Base-by-base conservation (phyloP, 2,113 vertebrate species). In the Myotis brandtii region DNA sequence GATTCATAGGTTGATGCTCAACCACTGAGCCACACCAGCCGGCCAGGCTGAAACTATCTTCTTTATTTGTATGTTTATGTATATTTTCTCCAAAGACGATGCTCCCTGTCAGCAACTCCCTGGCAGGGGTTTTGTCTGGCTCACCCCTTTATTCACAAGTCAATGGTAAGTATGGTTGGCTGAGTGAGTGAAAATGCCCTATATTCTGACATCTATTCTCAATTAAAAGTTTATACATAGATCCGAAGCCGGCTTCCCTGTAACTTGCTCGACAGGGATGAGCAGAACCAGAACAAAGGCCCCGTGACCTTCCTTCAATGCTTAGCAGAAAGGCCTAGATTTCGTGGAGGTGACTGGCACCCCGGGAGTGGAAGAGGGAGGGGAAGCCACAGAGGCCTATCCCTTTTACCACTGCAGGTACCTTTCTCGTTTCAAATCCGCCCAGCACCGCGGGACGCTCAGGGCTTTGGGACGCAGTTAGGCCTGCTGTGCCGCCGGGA, bases 211-310 rank as follows among this genome's bases (percentile, higher is more conserved):
- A 93, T 30, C 83, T 34, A 5, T 27, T 11, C 34, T 89, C 76
- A 86, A 34, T 91, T 62, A 67, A 72, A 82, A 75, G 83, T 89
- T 94, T 90, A 86, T 75, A 75, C 84, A 83, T 43, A 67, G 75
- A 66, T 62, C 48, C 2, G 21, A 83, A 89, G 69, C 56, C 48
- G 6, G 79, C 92, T 89, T 92, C n/a, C 64, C 34, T 52, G 4
- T n/a, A 32, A 88, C 52, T 32, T 75, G 73, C 91, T 76, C 27
- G 11, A 10, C 3, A 30, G 40, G 46, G 67, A 73, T 5, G 0
- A 82, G 48, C 2, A 40, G 76, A 59, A 70, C 1, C 25, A 67
- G 18, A 81, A 66, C 27, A 92, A 56, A 91, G 66, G 17, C 46
- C 25, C 25, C 0, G 0, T 7, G 72, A 10, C 52, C 64, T 64